phyloP scores from a whole-genome alignment of 2,888 invertebrate genomes.

The Argyresthia albistria region DNA sequence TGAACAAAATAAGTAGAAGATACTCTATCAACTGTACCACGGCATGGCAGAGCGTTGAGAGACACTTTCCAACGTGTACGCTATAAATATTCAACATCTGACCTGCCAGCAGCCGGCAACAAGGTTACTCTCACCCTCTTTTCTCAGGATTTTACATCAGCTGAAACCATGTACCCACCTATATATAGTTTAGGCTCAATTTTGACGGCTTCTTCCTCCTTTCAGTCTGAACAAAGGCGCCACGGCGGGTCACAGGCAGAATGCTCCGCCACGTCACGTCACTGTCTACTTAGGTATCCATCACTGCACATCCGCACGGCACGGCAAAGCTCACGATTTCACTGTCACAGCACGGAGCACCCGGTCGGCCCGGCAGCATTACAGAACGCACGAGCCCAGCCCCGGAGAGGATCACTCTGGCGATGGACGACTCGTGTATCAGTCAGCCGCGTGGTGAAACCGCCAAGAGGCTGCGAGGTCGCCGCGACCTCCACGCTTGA shows the following conservation, averaged over 20 bases:
- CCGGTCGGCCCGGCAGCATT: constrained; percentile 47
- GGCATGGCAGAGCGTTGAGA: constrained; percentile 16
- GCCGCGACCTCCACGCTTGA: constrained; percentile 57
- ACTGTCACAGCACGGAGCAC: constrained; percentile 66
- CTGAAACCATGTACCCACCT: constrained; percentile 45
- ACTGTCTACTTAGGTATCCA: constrained; percentile 56
- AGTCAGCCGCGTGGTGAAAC: constrained; percentile 29
- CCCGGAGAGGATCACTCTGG: constrained; percentile 38
- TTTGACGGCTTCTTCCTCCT: constrained; percentile 60
- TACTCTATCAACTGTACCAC: not conserved
- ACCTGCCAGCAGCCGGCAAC: constrained; percentile 27
- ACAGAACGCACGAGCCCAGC: constrained; percentile 39
- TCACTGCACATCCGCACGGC: constrained; percentile 71
- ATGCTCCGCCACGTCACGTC: constrained; percentile 36
- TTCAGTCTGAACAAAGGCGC: constrained; percentile 44
- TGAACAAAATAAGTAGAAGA: no score
- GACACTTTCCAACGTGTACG: constrained; percentile 54
- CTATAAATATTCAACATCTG: constrained; percentile 59
- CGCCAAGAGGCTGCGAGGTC: constrained; percentile 38
- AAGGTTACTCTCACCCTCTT: constrained; percentile 26
- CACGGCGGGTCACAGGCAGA: constrained; percentile 38
- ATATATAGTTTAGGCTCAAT: constrained; percentile 71
- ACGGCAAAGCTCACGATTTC: constrained; percentile 60
- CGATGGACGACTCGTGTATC: constrained; percentile 29
- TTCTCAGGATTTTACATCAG: constrained; percentile 4